phyloP scores from a whole-genome alignment of 2,797 vertebrate genomes.

The Macrochelys suwanniensis region DNA sequence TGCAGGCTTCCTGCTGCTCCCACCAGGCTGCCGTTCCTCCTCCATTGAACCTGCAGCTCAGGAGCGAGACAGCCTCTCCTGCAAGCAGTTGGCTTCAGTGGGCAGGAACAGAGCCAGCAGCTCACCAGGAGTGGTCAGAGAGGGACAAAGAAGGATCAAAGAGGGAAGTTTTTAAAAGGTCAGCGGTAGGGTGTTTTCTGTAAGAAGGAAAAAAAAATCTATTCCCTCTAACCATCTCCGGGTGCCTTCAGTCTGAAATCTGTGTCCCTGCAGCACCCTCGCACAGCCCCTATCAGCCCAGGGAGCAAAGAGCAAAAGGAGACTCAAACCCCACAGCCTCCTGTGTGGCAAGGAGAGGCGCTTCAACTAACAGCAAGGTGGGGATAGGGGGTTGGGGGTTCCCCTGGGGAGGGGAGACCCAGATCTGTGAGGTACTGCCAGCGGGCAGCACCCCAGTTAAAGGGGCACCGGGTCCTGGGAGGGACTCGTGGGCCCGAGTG shows the following conservation, averaged over 20 bases:
- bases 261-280: background rate
- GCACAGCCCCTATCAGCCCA: background rate
- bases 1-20: background rate
- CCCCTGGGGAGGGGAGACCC: no score
- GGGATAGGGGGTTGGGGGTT: no score
- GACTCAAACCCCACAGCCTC: background rate
- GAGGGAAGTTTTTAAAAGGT: background rate
- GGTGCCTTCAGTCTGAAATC: background rate
- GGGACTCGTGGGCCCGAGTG: no score
- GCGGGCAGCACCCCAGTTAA: no score
- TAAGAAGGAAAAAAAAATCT: background rate
- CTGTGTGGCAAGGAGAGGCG: background rate
- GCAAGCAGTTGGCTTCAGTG: background rate
- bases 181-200: background rate
- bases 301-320: background rate
- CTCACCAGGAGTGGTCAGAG: background rate
- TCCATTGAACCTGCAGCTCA: fast-evolving
- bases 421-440: no score
- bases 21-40: background rate
- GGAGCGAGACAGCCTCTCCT: background rate
- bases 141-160: background rate
- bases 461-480: no score
- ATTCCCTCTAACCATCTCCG: background rate
- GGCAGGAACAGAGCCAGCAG: background rate
- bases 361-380: background rate